These are phyloP conservation scores for Bicyclus anynana DNA, from an alignment of 1,140 invertebrate genomes.

Conservation along the genomic window DNA sequence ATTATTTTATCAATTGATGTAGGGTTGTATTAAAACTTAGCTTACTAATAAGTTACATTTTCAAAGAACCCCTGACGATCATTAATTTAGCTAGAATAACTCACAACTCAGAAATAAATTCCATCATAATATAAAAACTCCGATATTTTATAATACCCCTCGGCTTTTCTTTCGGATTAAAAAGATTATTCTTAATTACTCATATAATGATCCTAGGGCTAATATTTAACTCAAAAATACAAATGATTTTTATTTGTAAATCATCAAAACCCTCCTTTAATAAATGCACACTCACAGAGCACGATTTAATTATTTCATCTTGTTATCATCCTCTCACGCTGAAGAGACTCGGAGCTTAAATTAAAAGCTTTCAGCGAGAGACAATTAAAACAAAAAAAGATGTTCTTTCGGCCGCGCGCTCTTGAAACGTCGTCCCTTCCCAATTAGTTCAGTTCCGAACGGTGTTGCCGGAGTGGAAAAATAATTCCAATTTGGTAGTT, in stretches of 20 bases:
- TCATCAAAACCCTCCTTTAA: background rate
- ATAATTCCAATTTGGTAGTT: slow-evolving; percentile 36
- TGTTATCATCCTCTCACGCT: slow-evolving; percentile 13
- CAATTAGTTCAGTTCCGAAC: slow-evolving; percentile 54
- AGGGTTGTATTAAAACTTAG: no score
- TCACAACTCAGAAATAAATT: no score
- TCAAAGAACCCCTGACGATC: no score
- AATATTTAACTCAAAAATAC: no score
- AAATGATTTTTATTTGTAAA: background rate
- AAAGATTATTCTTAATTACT: no score
- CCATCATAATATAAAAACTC: no score
- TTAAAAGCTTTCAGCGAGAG: slow-evolving; percentile 27
- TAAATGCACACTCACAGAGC: slow-evolving; percentile 12
- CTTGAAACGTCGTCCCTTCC: slow-evolving; percentile 24
- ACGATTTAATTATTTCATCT: slow-evolving; percentile 12
- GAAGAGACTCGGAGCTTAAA: slow-evolving; percentile 22
- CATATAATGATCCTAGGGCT: no score
- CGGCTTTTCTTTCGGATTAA: no score
- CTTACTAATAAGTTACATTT: no score
- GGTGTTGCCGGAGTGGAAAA: slow-evolving; percentile 38
- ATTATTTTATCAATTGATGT: no score
- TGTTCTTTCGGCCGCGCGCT: slow-evolving; percentile 22
- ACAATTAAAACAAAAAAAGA: slow-evolving; percentile 41
- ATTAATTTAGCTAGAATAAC: no score
- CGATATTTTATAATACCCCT: no score